Evolutionary conservation across 2,113 vertebrate species (phyloP), one percentile per base, ranked within the genome.

Genomic region (Hoplias malabaricus): DNA sequence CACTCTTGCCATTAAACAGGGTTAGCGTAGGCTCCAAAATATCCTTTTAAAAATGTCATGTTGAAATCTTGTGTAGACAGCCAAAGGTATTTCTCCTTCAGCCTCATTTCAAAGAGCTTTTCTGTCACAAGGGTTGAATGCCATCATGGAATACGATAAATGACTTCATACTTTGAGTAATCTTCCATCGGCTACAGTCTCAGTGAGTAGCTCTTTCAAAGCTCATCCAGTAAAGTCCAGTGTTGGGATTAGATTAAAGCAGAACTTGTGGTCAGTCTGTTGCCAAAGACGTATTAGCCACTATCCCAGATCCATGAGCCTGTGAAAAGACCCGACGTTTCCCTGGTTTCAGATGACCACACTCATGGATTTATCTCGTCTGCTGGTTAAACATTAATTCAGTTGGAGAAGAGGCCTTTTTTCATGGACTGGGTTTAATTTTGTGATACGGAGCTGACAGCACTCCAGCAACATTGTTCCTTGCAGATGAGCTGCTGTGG

Each of bases 311-410:
- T 61, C 57, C 33, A 36, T 14, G 48, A 38, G 57, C 29, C 69
- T 23, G 25, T 73, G 56, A 54, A 54, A 33, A 40, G 65, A 34
- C 36, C 57, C 5, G 56, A 46, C 59, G n/a, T 71, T 66, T 71
- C 12, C 50, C 56, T 43, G 48, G 27, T 63, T 10, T 73, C 54
- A 42, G 42, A 31, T 56, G 59, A 50, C 50, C 33, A 40, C 56
- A 61, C 8, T 9, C 0, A 25, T 71, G 40, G 38, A 75, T 71
- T 75, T 14, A 63, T 11, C 65, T 70, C 21, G 16, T 67, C 43
- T 69, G 46, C 71, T 79, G 68, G 36, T 79, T 73, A 63, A 69
- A 86, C 86, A 88, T 88, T 88, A 79, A 89, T 90, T 91, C 83
- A 88, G 84, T 87, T 54, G 82, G 85, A 88, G 88, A 88, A 21